Conservation (phyloP, 2,113 vertebrate genomes). For the Pteronura brasiliensis region DNA sequence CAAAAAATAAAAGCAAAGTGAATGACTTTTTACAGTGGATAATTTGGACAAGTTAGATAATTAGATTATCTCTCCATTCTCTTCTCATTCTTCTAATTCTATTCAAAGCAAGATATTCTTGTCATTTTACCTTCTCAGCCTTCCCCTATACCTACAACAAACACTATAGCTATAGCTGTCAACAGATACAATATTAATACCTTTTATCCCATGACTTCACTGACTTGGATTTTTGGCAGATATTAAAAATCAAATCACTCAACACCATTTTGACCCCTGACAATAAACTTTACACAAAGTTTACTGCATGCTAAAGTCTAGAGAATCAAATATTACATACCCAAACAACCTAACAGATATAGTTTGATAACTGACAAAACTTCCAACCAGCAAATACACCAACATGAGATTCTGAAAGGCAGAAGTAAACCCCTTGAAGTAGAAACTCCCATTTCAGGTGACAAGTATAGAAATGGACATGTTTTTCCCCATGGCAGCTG, state of each 20-base stretch:
- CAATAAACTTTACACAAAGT: not conserved
- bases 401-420: not conserved
- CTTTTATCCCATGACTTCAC: not conserved
- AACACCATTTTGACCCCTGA: not conserved
- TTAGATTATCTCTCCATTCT: not conserved
- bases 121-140: not conserved
- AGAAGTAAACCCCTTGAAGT: not conserved
- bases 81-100: not conserved
- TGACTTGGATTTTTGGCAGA: not conserved
- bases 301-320: not conserved
- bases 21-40: not conserved
- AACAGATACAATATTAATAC: not conserved
- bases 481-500: not conserved
- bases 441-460: not conserved
- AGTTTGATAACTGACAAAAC: not conserved
- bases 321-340: not conserved
- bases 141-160: not conserved
- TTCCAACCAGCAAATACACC: not conserved
- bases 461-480: not conserved
- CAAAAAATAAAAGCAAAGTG: not conserved
- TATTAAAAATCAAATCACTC: not conserved
- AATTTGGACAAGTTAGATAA: not conserved
- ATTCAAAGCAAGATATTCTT: not conserved
- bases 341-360: not conserved
- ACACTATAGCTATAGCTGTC: not conserved